Evolutionary conservation across 2,888 invertebrate species (phyloP).

Genomic region (Furcula furcula): DNA sequence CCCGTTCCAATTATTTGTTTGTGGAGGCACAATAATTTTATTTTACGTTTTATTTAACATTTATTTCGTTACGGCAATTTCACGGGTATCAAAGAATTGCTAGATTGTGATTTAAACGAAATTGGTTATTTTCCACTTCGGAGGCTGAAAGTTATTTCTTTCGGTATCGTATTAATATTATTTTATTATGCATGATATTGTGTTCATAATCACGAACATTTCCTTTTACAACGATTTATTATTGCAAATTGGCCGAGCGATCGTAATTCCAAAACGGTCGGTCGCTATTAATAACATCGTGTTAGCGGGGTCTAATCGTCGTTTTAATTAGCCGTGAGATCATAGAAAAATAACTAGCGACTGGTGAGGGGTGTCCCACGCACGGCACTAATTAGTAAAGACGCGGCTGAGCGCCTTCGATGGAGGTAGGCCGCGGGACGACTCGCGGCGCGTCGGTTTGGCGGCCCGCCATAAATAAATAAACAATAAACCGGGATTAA

Average conservation of each 20-base stretch:
- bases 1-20: conserved; percentile 81
- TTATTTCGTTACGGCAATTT: conserved; percentile 82
- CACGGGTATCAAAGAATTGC: conserved; percentile 80
- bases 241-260: conserved; percentile 42
- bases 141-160: conserved; percentile 58
- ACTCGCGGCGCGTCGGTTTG: conserved; percentile 20
- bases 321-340: background rate
- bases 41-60: conserved; percentile 82
- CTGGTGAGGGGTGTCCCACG: background rate
- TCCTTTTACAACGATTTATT: conserved; percentile 44
- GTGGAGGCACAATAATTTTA: conserved; percentile 81
- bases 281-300: conserved; percentile 30
- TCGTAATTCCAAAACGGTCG: conserved; percentile 39
- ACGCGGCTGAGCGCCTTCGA: conserved; percentile 1
- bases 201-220: conserved; percentile 52
- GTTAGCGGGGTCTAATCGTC: background rate
- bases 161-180: conserved; percentile 64
- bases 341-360: background rate
- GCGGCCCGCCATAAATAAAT: conserved; percentile 61
- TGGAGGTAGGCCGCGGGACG: background rate
- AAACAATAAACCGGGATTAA: conserved; percentile 76
- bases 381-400: background rate
- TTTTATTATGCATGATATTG: conserved; percentile 75
- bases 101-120: conserved; percentile 79
- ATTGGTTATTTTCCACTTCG: conserved; percentile 80